Conservation (phyloP, 2,888 invertebrate genomes). For the Leucophenga montana region DNA sequence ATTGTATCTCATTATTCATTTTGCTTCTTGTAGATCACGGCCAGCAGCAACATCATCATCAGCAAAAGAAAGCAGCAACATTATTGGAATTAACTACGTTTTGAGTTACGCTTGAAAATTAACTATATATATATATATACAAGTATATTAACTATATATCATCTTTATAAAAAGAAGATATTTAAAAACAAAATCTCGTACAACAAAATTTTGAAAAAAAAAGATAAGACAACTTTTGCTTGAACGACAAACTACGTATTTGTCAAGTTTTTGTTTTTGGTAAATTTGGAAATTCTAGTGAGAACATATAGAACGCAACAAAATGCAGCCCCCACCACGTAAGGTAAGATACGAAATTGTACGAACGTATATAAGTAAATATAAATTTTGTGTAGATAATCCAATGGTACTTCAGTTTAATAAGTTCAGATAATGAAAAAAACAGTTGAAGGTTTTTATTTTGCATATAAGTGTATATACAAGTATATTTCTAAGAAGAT, state of each 20-base stretch:
- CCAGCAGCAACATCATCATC: not conserved
- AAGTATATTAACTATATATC: not conserved
- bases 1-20: not conserved
- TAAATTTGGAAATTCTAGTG: constrained; percentile 14
- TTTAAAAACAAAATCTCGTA: not conserved
- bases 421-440: no score
- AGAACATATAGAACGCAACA: constrained; percentile 42
- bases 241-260: constrained; percentile 35
- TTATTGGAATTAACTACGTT: not conserved
- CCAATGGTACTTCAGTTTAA: no score
- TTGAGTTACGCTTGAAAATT: constrained; percentile 13
- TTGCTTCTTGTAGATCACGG: not conserved
- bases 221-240: constrained; percentile 39
- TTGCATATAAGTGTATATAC: no score
- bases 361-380: no score
- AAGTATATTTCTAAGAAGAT: no score
- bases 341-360: constrained; percentile 77
- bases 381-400: no score
- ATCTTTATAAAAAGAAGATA: not conserved
- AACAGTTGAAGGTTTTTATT: no score
- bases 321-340: constrained; percentile 89
- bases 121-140: not conserved
- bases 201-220: constrained; percentile 1
- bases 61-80: not conserved
- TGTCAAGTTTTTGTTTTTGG: constrained; percentile 36